phyloP scores from a whole-genome alignment of 2,113 vertebrate species.

The Dinomys branickii region DNA sequence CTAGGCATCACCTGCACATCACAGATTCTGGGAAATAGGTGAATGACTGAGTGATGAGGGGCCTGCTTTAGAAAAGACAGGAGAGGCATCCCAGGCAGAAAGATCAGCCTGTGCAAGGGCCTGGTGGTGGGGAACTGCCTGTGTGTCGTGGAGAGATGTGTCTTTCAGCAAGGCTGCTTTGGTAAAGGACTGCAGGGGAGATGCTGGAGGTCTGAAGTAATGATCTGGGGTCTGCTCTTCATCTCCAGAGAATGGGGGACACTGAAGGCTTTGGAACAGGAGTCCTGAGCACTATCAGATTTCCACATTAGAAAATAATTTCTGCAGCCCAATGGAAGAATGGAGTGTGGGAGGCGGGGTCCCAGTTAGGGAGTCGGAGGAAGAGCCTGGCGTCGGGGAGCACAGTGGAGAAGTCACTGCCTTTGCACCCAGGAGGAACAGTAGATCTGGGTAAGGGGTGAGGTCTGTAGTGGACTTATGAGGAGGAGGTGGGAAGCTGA shows the following conservation, averaged over 20 bases:
- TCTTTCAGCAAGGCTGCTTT: neutral
- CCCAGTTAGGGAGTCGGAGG: neutral
- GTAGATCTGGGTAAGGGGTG: neutral
- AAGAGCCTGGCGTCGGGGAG: neutral
- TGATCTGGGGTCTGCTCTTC: neutral
- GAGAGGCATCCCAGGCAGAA: neutral
- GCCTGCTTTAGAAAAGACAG: neutral
- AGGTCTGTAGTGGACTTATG: neutral
- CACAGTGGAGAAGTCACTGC: neutral
- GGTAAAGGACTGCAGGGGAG: neutral
- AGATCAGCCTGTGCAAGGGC: neutral
- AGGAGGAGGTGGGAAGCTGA: neutral
- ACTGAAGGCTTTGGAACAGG: neutral
- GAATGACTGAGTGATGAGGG: neutral
- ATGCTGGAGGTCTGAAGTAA: neutral
- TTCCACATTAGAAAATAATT: neutral
- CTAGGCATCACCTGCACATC: neutral
- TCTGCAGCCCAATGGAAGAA: neutral
- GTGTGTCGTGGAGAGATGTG: neutral
- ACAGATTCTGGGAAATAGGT: neutral
- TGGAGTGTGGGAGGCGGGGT: neutral
- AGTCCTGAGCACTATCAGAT: neutral
- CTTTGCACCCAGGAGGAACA: neutral
- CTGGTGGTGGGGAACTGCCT: neutral
- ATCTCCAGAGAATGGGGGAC: neutral